A percentile compares a stretch with the other conserved stretches of the same genome.
phyloP scores from a whole-genome alignment of 2,113 vertebrate genomes.

The Rafetus swinhoei region DNA sequence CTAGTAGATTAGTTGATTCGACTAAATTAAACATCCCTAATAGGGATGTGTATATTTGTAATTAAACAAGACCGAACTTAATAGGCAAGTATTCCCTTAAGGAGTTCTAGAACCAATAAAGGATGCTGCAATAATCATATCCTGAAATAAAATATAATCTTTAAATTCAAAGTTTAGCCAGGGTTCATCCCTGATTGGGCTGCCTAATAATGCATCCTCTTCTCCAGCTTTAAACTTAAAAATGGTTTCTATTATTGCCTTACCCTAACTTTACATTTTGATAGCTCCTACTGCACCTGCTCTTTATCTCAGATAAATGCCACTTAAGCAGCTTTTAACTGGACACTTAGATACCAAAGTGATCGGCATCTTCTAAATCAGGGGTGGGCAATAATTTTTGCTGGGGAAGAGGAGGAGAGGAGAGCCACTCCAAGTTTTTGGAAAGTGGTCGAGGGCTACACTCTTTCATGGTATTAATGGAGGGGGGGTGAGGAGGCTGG shows the following conservation, averaged over 20 bases:
- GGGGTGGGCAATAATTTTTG: too few species aligned
- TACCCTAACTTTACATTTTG: neutral
- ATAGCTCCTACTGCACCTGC: neutral
- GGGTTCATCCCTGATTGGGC: neutral
- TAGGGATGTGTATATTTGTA: accelerated
- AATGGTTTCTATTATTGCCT: neutral
- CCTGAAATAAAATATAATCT: neutral
- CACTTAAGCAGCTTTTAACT: neutral
- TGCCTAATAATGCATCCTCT: neutral
- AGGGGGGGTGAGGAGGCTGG: too few species aligned
- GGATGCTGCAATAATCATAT: neutral
- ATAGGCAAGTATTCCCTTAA: neutral
- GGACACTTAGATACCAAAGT: neutral
- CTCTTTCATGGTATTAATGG: too few species aligned
- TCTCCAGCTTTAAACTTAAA: neutral
- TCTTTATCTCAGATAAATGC: neutral
- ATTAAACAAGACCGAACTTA: neutral
- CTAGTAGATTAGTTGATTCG: neutral
- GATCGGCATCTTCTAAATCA: neutral
- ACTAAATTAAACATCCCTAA: too few species aligned
- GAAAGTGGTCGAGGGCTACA: too few species aligned
- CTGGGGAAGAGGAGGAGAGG: too few species aligned
- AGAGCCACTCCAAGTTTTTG: too few species aligned
- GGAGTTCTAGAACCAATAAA: neutral
- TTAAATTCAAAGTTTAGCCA: neutral